Evolutionary conservation across 2,888 invertebrate genomes (phyloP).

Genomic region (Allolobophora icterica): DNA sequence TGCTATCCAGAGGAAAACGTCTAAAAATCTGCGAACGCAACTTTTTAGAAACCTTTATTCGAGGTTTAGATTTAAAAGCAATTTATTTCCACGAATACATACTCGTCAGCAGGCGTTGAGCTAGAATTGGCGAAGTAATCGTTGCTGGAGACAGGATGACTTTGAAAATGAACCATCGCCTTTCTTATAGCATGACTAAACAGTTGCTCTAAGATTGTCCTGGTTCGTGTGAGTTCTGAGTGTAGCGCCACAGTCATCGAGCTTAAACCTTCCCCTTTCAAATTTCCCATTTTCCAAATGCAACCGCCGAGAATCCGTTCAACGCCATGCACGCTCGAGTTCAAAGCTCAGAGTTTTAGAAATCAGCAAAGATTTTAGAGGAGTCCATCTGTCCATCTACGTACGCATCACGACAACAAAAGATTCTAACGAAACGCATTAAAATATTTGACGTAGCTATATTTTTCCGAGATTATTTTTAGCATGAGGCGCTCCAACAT

Average conservation of each 20-base stretch:
- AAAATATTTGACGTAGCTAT: neutral
- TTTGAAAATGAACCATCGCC: neutral
- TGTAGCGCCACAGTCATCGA: neutral
- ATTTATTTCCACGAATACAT: neutral
- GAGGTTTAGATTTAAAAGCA: neutral
- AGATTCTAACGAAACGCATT: neutral
- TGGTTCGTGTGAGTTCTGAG: neutral
- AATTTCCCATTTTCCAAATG: neutral
- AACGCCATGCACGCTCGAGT: slow-evolving; percentile 12
- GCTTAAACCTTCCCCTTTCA: neutral
- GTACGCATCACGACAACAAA: neutral
- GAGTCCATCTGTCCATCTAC: neutral
- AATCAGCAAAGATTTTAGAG: neutral
- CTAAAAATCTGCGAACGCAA: slow-evolving; percentile 7
- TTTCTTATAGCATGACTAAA: neutral
- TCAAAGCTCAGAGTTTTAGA: neutral
- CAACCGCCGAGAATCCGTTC: neutral
- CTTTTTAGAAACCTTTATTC: neutral
- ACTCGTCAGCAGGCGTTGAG: neutral
- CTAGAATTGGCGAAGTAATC: neutral
- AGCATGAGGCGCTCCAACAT: too few species aligned
- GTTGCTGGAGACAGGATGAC: neutral
- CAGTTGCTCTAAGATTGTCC: neutral
- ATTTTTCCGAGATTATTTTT: neutral
- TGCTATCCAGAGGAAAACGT: neutral